Percentiles rank a stretch among this genome's conserved stretches.
Evolutionary conservation across 2,113 vertebrate genomes (phyloP).

Genomic region (Rhagologus leucostigma): DNA sequence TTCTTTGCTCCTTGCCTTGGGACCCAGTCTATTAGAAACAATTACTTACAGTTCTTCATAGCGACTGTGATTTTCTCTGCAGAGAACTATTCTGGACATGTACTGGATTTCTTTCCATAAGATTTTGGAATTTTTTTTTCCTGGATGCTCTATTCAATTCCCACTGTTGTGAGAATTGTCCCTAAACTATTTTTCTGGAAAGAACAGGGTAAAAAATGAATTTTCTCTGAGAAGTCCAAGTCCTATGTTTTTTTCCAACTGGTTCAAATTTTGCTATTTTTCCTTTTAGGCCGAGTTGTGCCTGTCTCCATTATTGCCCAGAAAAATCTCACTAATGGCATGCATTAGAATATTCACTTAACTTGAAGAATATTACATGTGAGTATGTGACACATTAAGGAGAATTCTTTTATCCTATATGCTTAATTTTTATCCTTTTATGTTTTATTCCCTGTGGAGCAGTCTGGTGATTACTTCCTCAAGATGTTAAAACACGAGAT

Average conservation of each 20-base stretch:
- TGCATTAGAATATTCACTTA: not conserved
- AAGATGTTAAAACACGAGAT: not conserved
- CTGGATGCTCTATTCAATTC: not conserved
- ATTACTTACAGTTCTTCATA: not conserved
- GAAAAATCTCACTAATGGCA: not conserved
- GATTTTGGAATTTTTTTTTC: not conserved
- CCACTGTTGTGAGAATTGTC: not conserved
- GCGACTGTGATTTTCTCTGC: not conserved
- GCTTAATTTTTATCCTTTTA: not conserved
- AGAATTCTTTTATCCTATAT: not conserved
- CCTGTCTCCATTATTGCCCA: not conserved
- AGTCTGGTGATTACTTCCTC: not conserved
- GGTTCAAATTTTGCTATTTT: not conserved
- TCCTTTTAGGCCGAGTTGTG: not conserved
- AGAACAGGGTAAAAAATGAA: not conserved
- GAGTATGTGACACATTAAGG: not conserved
- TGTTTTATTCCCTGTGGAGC: not conserved
- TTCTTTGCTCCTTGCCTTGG: not conserved
- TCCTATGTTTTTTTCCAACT: not conserved
- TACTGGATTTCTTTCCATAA: not conserved
- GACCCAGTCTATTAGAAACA: not conserved
- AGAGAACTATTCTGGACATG: not conserved
- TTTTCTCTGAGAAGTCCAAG: not conserved
- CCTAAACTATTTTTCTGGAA: not conserved
- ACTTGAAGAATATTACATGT: not conserved